Percentiles rank a stretch among this genome's conserved stretches.
These are phyloP conservation scores for Epinotia brunnichana DNA, from an alignment of 2,888 invertebrate genomes.

Conservation along the genomic window DNA sequence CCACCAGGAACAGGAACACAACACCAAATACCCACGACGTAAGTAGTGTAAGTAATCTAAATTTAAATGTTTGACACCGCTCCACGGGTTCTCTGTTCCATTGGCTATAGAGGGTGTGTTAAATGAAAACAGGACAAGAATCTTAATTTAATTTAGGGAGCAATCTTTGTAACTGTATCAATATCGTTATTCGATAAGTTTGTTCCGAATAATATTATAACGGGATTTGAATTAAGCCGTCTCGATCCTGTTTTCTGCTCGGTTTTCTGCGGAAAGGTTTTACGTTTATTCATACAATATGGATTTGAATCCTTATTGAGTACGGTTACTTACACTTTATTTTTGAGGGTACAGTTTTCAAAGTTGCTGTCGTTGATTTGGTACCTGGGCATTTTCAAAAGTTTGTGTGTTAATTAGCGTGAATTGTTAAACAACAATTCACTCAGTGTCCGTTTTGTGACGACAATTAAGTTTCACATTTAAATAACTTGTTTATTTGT, in stretches of 20 bases:
- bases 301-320: too few species aligned
- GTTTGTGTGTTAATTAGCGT: too few species aligned
- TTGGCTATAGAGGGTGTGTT: constrained; percentile 61
- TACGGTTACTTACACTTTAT: too few species aligned
- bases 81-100: constrained; percentile 55
- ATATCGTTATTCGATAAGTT: constrained; percentile 65
- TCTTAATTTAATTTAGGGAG: constrained; percentile 64
- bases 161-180: constrained; percentile 58
- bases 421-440: too few species aligned
- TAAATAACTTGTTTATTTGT: too few species aligned
- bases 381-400: too few species aligned
- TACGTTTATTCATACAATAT: background rate
- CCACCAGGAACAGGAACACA: too few species aligned
- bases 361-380: background rate
- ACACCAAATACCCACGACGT: background rate
- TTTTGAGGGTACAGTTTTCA: too few species aligned
- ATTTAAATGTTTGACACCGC: constrained; percentile 40
- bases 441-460: too few species aligned
- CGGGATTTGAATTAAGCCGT: constrained; percentile 20
- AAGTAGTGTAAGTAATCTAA: too few species aligned
- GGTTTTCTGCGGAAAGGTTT: background rate
- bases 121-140: constrained; percentile 71
- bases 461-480: too few species aligned
- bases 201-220: constrained; percentile 40
- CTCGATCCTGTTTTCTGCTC: background rate